Conservation (phyloP, 2,797 vertebrate genomes). For the Scleropages formosus region DNA sequence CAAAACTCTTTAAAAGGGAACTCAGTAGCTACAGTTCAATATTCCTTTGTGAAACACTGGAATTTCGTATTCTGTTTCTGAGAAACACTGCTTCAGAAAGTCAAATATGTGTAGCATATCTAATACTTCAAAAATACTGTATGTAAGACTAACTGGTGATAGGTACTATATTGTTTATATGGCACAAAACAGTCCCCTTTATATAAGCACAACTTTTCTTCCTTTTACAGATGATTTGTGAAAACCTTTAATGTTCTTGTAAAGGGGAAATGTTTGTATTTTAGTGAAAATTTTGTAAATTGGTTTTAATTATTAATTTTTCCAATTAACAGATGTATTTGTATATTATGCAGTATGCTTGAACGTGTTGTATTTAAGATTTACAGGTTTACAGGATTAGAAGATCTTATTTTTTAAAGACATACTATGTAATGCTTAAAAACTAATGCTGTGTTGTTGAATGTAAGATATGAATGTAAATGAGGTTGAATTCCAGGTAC, state of each 20-base stretch:
- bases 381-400: slow-evolving; percentile 24
- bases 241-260: slow-evolving; percentile 33
- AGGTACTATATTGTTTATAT: slow-evolving; percentile 42
- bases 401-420: slow-evolving; percentile 33
- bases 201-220: slow-evolving; percentile 39
- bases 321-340: slow-evolving; percentile 37
- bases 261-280: slow-evolving; percentile 45
- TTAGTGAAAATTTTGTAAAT: slow-evolving; percentile 45
- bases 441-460: not conserved
- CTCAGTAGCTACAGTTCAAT: slow-evolving; percentile 8
- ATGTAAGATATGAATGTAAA: slow-evolving; percentile 12
- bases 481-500: not conserved
- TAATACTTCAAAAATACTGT: not conserved
- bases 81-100: slow-evolving; percentile 67
- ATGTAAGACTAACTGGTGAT: slow-evolving; percentile 31
- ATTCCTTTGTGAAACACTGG: slow-evolving; percentile 53
- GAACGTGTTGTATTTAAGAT: slow-evolving; percentile 43
- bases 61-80: slow-evolving; percentile 68
- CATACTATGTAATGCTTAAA: slow-evolving; percentile 27
- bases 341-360: slow-evolving; percentile 35
- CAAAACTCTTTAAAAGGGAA: slow-evolving; percentile 19
- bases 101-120: slow-evolving; percentile 1
- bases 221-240: slow-evolving; percentile 38
- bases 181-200: slow-evolving; percentile 32
- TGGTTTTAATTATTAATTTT: slow-evolving; percentile 52